Evolutionary conservation across 2,113 vertebrate species (phyloP).

Genomic region (Eretmochelys imbricata): DNA sequence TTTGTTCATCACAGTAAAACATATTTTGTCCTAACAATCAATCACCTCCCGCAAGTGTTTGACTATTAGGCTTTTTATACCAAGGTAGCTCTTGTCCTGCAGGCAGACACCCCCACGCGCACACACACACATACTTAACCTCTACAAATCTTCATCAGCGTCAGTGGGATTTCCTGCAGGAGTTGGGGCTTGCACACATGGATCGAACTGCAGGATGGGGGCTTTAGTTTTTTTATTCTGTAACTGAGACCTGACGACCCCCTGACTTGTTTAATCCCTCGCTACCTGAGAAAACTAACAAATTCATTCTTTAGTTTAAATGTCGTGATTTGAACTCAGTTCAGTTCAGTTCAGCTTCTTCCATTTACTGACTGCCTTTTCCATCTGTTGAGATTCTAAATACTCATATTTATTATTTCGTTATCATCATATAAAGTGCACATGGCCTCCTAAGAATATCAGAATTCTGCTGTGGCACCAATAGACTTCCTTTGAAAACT

Average conservation of each 20-base stretch:
- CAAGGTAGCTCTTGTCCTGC: neutral
- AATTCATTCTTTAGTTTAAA: conserved; percentile 23
- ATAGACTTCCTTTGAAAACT: no score
- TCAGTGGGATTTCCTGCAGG: neutral
- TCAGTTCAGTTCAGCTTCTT: neutral
- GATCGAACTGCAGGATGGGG: neutral
- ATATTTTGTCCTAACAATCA: no score
- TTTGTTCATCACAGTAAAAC: neutral
- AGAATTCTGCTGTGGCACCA: neutral
- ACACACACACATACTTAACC: neutral
- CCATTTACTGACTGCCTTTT: conserved; percentile 4
- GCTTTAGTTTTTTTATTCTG: fast-evolving
- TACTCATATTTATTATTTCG: neutral
- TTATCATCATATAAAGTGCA: conserved; percentile 6
- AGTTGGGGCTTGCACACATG: neutral
- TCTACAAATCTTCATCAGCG: neutral
- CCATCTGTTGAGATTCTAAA: neutral
- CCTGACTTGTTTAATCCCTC: neutral
- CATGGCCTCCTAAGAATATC: neutral
- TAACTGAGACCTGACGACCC: neutral
- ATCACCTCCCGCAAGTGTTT: neutral
- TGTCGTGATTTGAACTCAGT: neutral
- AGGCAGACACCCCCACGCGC: neutral
- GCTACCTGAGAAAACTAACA: neutral
- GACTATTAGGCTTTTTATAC: neutral